Conservation (phyloP, 2,888 invertebrate species). For the Andrena camellia region DNA sequence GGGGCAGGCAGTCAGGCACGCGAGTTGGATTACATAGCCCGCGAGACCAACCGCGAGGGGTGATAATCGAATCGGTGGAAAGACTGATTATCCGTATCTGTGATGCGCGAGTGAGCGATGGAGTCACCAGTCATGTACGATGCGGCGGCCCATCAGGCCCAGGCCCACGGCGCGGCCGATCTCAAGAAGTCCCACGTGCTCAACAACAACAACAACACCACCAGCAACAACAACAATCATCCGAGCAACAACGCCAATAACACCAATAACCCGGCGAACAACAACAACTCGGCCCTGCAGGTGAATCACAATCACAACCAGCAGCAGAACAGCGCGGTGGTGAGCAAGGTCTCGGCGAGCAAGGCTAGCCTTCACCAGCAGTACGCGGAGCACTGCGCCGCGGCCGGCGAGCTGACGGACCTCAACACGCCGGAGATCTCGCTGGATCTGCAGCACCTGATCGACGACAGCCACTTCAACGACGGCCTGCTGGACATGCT, state of each 20-base stretch:
- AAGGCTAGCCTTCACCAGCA: slow-evolving; percentile 90
- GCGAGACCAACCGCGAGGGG: slow-evolving; percentile 4
- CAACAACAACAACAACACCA: slow-evolving; percentile 80
- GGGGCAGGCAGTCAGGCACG: neutral
- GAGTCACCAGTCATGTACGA: slow-evolving; percentile 96
- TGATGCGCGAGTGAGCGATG: slow-evolving; percentile 86
- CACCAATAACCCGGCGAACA: slow-evolving; percentile 82
- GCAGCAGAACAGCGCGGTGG: slow-evolving; percentile 86
- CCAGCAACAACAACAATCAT: slow-evolving; percentile 75
- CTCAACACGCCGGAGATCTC: slow-evolving; percentile 97
- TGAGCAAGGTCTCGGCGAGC: slow-evolving; percentile 84
- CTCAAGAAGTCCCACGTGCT: slow-evolving; percentile 87
- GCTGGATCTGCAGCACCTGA: slow-evolving; percentile 95
- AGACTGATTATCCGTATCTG: slow-evolving; percentile 59
- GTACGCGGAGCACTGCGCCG: slow-evolving; percentile 89
- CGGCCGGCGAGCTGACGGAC: slow-evolving; percentile 92
- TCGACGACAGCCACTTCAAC: slow-evolving; percentile 95
- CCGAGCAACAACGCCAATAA: slow-evolving; percentile 78
- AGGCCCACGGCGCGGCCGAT: slow-evolving; percentile 86
- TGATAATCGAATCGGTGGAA: slow-evolving; percentile 26
- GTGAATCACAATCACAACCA: slow-evolving; percentile 86
- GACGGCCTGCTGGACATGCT: slow-evolving; percentile 95
- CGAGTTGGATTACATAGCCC: neutral
- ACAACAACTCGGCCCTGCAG: slow-evolving; percentile 86
- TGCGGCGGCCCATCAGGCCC: slow-evolving; percentile 86